Percentiles rank a stretch among this genome's conserved stretches.
Conservation (phyloP, 2,797 vertebrate species). For the Lepidocolaptes lacrymiger region DNA sequence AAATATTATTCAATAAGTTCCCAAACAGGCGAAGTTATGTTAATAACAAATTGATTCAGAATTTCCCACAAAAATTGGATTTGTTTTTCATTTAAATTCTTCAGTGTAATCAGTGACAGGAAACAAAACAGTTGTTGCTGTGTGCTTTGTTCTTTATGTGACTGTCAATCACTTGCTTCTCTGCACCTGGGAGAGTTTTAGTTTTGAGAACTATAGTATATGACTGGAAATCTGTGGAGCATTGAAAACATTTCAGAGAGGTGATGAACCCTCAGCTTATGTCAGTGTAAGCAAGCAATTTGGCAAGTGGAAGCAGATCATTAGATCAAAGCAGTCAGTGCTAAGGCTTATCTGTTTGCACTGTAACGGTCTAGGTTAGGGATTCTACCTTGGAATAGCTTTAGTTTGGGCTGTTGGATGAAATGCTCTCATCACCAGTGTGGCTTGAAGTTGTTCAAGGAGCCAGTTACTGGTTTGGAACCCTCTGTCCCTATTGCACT, state of each 20-base stretch:
- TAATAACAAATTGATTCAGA: conserved; percentile 38
- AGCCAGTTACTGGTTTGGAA: background rate
- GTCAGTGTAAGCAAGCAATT: background rate
- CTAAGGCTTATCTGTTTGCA: background rate
- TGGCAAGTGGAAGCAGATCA: conserved; percentile 1
- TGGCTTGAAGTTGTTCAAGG: background rate
- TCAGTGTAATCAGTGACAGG: background rate
- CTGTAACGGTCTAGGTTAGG: background rate
- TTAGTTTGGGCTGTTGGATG: background rate
- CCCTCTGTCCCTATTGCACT: background rate
- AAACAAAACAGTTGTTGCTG: conserved; percentile 45
- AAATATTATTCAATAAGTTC: conserved; percentile 42
- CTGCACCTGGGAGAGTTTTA: background rate
- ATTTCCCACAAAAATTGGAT: background rate
- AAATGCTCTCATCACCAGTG: background rate
- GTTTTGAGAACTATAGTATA: conserved; percentile 4
- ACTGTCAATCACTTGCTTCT: conserved; percentile 38
- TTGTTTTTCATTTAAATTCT: conserved; percentile 24
- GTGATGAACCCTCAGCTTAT: background rate
- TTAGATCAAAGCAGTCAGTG: background rate
- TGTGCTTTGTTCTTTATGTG: conserved; percentile 44
- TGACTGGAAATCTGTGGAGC: conserved; percentile 4
- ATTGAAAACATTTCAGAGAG: background rate
- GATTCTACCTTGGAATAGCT: background rate
- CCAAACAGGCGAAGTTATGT: background rate